Evolutionary conservation across 1,140 invertebrate species (phyloP), one percentile per base, ranked within the genome.

Genomic region (Drosophila truncata): DNA sequence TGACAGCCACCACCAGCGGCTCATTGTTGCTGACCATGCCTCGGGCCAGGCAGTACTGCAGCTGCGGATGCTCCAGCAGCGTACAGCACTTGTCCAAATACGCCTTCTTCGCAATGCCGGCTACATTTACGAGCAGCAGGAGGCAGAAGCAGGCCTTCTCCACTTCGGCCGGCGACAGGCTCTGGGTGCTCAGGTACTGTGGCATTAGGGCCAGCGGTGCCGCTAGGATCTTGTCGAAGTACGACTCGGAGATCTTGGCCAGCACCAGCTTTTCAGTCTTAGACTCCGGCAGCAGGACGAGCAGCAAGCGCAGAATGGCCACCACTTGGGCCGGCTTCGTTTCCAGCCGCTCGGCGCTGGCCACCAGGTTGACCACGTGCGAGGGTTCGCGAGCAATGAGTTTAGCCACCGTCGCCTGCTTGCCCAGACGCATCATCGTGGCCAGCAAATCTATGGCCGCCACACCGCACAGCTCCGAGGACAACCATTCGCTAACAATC

Each of bases 231-330:
- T 92, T 92, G 61, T 92, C 91, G 31, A 92, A 92, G 50, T 91
- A 92, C 3, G 91, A 92, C 52, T 92, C 91, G 1, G 77, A 80
- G 7, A 92, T 82, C 37, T 91, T 91, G 9, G 91, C 79, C 2
- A 92, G 74, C 23, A 92, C 80, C 52, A 92, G 42, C 29, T 92
- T 92, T 20, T 92, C 86, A 0, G 91, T 92, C 64, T 92, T 91
- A 0, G 63, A 16, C 29, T 91, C 83, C 25, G 75, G 61, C 41
- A 92, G 54, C 27, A 92, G 58, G 7, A 63, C 64, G 3, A 90
- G 42, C 23, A 92, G 59, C 35, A 92, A 37, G 1, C 85, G 88
- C 1, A 92, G 50, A 8, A 91, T 87, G 27, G 82, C 77, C 2
- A 79, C 78, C 16, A 76, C 83, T 4, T 91, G 82, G 0, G 42